Percentiles rank a stretch among this genome's conserved stretches.
Evolutionary conservation across 2,113 vertebrate species (phyloP).

Genomic region (Eurypyga helias): DNA sequence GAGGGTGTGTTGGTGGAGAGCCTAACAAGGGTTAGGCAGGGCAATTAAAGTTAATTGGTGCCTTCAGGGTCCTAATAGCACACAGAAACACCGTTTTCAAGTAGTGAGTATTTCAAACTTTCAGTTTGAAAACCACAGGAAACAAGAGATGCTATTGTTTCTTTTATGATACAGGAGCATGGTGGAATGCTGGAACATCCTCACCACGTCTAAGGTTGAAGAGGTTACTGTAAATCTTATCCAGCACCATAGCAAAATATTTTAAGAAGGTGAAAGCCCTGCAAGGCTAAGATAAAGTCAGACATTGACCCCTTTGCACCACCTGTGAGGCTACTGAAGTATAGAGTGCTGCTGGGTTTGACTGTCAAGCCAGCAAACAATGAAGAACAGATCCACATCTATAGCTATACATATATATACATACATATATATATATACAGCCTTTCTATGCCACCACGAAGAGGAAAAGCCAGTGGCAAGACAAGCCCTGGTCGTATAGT

Average conservation of each 20-base stretch:
- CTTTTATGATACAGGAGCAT: neutral
- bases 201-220: neutral
- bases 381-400: neutral
- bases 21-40: neutral
- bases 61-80: neutral
- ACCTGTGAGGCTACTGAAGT: neutral
- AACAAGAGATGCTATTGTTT: neutral
- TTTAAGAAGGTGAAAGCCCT: neutral
- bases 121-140: neutral
- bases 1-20: neutral
- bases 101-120: neutral
- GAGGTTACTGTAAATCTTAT: neutral
- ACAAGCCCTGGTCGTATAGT: neutral
- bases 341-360: neutral
- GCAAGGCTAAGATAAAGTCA: neutral
- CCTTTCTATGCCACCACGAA: neutral
- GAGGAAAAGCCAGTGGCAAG: neutral
- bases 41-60: neutral
- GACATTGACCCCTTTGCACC: neutral
- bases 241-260: neutral
- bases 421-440: too few species aligned
- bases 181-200: neutral
- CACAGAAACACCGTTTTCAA: neutral
- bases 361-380: neutral
- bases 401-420: too few species aligned